Conservation (phyloP, 1,140 invertebrate genomes). For the Drosophila sechellia region DNA sequence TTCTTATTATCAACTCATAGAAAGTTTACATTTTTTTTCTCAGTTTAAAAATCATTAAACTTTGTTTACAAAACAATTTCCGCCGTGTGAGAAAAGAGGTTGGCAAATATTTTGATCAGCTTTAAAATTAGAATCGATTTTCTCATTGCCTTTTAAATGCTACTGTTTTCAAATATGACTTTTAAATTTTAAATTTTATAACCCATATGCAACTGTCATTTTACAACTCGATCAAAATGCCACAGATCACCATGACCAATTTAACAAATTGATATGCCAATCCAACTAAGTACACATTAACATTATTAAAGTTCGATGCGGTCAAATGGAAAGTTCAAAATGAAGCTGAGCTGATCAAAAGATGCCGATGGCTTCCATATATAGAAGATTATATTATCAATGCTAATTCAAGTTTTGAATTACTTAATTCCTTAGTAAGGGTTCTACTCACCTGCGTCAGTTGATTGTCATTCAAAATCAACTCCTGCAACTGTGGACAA, state of each 20-base stretch:
- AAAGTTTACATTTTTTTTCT: background rate
- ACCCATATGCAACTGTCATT: background rate
- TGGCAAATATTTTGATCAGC: slow-evolving; percentile 20
- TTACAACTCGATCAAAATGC: background rate
- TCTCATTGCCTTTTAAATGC: background rate
- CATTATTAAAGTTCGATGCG: slow-evolving; percentile 21
- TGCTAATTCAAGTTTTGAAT: too few relatives aligned
- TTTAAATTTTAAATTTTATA: slow-evolving; percentile 1
- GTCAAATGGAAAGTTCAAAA: slow-evolving; percentile 26
- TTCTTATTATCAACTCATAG: background rate
- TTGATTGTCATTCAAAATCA: slow-evolving; percentile 63
- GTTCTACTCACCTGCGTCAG: slow-evolving; percentile 48
- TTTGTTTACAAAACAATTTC: background rate
- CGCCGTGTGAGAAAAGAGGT: background rate
- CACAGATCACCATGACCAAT: slow-evolving; percentile 20
- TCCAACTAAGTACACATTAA: background rate
- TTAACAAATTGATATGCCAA: slow-evolving; percentile 13
- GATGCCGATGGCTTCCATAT: background rate
- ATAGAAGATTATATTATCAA: background rate
- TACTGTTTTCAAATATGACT: background rate
- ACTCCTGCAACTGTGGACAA: slow-evolving; percentile 53
- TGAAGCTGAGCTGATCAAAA: slow-evolving; percentile 1
- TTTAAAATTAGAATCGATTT: slow-evolving; percentile 23
- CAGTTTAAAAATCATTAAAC: background rate
- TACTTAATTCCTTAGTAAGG: too few relatives aligned